phyloP scores from a whole-genome alignment of 53 echinoderm and acorn worm genomes.

The Apostichopus leukothele region DNA sequence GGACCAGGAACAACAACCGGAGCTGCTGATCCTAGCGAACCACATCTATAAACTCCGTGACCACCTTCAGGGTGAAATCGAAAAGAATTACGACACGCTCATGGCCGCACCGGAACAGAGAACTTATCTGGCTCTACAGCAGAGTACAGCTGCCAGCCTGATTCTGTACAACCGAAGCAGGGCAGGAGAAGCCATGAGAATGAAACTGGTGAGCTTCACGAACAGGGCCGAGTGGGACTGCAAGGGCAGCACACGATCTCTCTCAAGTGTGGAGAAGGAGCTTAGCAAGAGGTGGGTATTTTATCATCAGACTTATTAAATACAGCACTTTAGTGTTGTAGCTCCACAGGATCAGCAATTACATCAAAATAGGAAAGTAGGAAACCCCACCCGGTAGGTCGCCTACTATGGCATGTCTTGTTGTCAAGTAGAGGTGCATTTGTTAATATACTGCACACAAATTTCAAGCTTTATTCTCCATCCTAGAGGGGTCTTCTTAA shows the following conservation, averaged over 20 bases:
- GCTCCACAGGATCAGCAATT: too few relatives aligned
- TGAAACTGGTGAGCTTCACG: not conserved
- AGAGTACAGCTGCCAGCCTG: not conserved
- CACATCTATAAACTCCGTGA: not conserved
- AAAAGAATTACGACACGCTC: not conserved
- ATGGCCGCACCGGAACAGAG: not conserved
- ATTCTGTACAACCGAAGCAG: conserved; percentile 10
- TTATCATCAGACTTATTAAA: too few relatives aligned
- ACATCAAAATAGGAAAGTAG: too few relatives aligned
- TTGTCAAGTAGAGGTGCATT: too few relatives aligned
- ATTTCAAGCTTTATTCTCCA: too few relatives aligned
- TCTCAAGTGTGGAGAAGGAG: conserved; percentile 2
- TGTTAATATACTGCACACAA: too few relatives aligned
- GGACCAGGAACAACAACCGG: not conserved
- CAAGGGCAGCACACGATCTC: not conserved
- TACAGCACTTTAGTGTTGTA: too few relatives aligned
- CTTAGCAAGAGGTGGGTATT: not conserved
- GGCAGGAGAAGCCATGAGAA: conserved; percentile 7
- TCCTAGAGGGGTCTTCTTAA: too few relatives aligned
- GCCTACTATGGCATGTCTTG: too few relatives aligned
- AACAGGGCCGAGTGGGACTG: not conserved
- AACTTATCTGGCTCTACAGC: not conserved
- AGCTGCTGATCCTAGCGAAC: not conserved
- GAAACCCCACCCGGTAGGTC: too few relatives aligned
- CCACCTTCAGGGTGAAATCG: not conserved